These are phyloP conservation scores for Meriones unguiculatus DNA, from an alignment of 2,113 vertebrate species.

Conservation along the genomic window DNA sequence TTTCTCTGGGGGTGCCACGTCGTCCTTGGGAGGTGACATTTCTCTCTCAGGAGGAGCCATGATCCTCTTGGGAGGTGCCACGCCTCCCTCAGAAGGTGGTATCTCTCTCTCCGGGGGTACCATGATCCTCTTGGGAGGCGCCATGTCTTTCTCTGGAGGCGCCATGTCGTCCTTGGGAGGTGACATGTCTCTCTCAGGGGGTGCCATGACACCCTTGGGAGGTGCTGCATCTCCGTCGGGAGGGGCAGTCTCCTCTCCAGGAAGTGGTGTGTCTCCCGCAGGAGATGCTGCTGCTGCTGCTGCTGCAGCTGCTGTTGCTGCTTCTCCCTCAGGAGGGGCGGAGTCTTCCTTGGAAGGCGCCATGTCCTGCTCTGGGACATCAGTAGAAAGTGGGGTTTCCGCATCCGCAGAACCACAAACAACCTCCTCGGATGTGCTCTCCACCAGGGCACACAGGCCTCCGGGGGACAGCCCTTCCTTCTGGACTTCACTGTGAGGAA, in stretches of 20 bases:
- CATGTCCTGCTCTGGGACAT: slow-evolving; percentile 2
- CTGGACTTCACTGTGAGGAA: slow-evolving; percentile 4
- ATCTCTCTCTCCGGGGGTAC: not conserved
- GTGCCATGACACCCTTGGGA: slow-evolving; percentile 21
- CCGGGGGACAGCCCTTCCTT: slow-evolving; percentile 47
- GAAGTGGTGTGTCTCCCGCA: not conserved
- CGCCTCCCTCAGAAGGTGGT: not conserved
- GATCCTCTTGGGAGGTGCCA: not conserved
- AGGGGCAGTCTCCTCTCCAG: slow-evolving; percentile 14
- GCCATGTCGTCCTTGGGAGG: not conserved
- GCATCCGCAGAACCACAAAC: slow-evolving; percentile 50
- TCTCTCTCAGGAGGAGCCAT: not conserved
- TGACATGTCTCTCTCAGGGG: not conserved
- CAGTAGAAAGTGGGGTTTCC: slow-evolving; percentile 16
- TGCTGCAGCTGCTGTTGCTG: no score
- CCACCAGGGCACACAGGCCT: not conserved
- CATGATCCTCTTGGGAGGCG: not conserved
- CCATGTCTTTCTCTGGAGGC: not conserved
- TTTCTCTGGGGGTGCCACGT: not conserved
- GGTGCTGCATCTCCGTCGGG: not conserved
- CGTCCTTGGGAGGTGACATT: not conserved
- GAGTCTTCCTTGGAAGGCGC: not conserved
- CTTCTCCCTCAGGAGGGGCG: not conserved
- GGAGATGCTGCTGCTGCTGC: no score
- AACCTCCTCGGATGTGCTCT: not conserved